phyloP scores from a whole-genome alignment of 2,113 vertebrate genomes.

The Megaceryle maxima region DNA sequence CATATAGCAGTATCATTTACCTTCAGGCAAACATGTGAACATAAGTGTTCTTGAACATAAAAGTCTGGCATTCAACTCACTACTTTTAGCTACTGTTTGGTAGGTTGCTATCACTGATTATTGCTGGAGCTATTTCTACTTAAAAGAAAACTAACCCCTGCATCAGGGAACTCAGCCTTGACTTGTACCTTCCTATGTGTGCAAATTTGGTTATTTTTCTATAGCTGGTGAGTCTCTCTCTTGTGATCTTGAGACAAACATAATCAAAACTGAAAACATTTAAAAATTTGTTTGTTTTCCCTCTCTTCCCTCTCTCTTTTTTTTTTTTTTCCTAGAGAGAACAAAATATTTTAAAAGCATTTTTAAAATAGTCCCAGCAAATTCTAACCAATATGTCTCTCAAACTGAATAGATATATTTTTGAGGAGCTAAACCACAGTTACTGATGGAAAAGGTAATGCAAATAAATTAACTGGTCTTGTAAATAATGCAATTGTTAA shows the following conservation, averaged over 20 bases:
- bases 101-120: not conserved
- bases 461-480: not conserved
- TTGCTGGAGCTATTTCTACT: not conserved
- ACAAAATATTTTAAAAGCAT: not conserved
- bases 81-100: not conserved
- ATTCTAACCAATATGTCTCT: not conserved
- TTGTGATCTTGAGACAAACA: conserved; percentile 7
- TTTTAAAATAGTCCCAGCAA: not conserved
- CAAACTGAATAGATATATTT: not conserved
- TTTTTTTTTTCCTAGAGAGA: not conserved
- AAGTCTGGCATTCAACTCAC: not conserved
- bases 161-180: not conserved
- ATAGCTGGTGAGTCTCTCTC: not conserved
- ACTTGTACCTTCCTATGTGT: not conserved
- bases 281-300: not conserved
- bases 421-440: not conserved
- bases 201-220: conserved; percentile 37
- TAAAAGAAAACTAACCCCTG: conserved; percentile 18
- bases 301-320: not conserved
- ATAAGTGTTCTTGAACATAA: not conserved
- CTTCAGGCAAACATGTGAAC: not conserved
- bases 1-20: not conserved
- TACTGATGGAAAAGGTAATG: not conserved
- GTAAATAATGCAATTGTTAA: not conserved
- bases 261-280: conserved; percentile 15